These are phyloP conservation scores for Aptenodytes patagonicus DNA, from an alignment of 2,113 vertebrate species.

Conservation along the genomic window DNA sequence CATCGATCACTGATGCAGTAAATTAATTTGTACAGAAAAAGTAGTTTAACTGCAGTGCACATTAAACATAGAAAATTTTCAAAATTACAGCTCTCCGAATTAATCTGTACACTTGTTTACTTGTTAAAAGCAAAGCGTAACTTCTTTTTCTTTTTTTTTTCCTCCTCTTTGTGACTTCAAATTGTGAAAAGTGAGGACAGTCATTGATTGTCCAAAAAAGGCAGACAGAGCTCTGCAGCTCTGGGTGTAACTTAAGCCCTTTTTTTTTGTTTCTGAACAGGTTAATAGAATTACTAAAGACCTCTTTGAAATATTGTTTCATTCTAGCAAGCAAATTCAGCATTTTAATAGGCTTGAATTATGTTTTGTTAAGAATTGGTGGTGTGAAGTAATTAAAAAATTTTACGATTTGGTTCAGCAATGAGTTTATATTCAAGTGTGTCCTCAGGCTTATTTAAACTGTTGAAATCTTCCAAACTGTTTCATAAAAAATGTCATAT, in stretches of 20 bases:
- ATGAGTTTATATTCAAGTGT: slow-evolving; percentile 1
- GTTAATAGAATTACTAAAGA: not conserved
- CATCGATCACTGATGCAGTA: slow-evolving; percentile 88
- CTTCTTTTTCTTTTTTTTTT: slow-evolving; percentile 22
- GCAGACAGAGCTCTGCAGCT: not conserved
- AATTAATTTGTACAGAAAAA: slow-evolving; percentile 88
- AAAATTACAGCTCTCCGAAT: slow-evolving; percentile 81
- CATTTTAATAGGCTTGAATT: slow-evolving; percentile 42
- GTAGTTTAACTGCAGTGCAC: slow-evolving; percentile 81
- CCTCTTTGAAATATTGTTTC: not conserved
- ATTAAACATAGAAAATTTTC: slow-evolving; percentile 82
- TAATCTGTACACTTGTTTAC: slow-evolving; percentile 84
- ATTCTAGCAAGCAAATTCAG: not conserved
- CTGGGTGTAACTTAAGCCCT: not conserved
- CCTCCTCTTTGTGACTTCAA: not conserved
- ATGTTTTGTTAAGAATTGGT: slow-evolving; percentile 42
- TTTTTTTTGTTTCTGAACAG: not conserved
- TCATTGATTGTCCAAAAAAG: not conserved
- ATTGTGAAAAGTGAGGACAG: not conserved
- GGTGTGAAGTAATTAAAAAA: slow-evolving; percentile 17
- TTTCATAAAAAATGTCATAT: not conserved
- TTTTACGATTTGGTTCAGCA: slow-evolving; percentile 18
- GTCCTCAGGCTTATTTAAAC: slow-evolving; percentile 29
- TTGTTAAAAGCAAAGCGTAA: slow-evolving; percentile 73
- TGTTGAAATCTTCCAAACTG: slow-evolving; percentile 2